A percentile compares a stretch with the other conserved stretches of the same genome.
Conservation (phyloP, 2,113 vertebrate species). For the Rattus norvegicus region DNA sequence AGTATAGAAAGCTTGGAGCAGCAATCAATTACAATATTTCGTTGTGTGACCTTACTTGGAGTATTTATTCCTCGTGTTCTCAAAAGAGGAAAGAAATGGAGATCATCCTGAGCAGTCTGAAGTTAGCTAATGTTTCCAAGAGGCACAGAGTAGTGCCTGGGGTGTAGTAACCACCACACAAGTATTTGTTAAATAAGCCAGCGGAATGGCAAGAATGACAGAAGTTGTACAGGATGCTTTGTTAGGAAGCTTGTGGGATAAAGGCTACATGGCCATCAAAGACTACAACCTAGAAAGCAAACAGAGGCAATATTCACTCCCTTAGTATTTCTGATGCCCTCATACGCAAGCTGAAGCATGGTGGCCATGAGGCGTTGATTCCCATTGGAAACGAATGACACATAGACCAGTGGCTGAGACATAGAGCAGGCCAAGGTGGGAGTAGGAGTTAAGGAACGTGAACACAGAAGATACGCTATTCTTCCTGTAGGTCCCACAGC, state of each 20-base stretch:
- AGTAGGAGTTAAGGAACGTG: neutral
- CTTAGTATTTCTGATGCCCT: neutral
- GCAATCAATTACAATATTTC: neutral
- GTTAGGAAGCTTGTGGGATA: neutral
- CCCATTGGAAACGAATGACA: neutral
- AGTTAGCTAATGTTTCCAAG: slow-evolving; percentile 20
- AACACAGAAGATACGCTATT: neutral
- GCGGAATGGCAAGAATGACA: neutral
- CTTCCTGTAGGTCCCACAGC: neutral
- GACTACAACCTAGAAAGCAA: neutral
- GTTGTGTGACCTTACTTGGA: neutral
- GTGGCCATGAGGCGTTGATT: neutral
- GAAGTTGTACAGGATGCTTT: neutral
- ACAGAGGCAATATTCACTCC: neutral
- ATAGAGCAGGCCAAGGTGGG: neutral
- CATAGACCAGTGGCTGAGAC: neutral
- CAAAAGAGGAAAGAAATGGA: neutral
- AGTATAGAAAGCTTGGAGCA: neutral
- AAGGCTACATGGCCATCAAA: neutral
- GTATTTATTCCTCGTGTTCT: neutral
- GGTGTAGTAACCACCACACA: neutral
- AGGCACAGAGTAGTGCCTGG: neutral
- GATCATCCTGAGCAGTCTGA: neutral
- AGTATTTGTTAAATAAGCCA: neutral
- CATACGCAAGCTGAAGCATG: neutral